Evolutionary conservation across 2,797 vertebrate species (phyloP).

Genomic region (Triplophysa yarkandensis): DNA sequence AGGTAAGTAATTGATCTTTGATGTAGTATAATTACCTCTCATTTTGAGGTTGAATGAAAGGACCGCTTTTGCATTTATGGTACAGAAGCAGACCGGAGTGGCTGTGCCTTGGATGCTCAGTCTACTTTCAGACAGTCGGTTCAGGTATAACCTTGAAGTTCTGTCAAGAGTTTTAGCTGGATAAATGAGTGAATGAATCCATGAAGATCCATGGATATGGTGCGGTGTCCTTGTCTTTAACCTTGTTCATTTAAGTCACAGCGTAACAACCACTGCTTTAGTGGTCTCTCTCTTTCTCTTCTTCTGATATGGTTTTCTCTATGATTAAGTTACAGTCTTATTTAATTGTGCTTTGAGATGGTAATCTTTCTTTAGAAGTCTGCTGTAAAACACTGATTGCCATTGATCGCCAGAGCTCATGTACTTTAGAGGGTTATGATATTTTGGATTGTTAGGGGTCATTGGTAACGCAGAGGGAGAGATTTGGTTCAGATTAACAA

Average conservation of each 20-base stretch:
- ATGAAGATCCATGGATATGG: not conserved
- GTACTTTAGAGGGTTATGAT: not conserved
- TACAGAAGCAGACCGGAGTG: conserved; percentile 12
- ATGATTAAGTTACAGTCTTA: not conserved
- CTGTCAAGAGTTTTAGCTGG: conserved; percentile 11
- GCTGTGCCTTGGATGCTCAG: conserved; percentile 20
- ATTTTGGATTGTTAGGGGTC: not conserved
- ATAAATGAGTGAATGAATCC: not conserved
- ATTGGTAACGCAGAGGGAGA: not conserved
- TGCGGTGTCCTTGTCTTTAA: not conserved
- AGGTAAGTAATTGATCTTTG: conserved; percentile 2
- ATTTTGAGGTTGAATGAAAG: conserved; percentile 31
- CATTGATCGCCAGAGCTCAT: not conserved
- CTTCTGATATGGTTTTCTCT: not conserved
- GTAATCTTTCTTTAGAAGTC: not conserved
- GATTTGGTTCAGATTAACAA: not conserved
- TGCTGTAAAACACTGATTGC: conserved; percentile 8
- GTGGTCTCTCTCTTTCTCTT: not conserved
- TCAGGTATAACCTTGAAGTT: conserved; percentile 18
- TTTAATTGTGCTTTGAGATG: not conserved
- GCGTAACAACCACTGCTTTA: not conserved
- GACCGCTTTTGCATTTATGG: conserved; percentile 21
- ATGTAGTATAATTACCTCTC: conserved; percentile 25
- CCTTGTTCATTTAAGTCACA: not conserved
- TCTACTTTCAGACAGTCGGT: conserved; percentile 14